These are phyloP conservation scores for Heliconius congener DNA, from an alignment of 1,140 invertebrate species.

Conservation along the genomic window DNA sequence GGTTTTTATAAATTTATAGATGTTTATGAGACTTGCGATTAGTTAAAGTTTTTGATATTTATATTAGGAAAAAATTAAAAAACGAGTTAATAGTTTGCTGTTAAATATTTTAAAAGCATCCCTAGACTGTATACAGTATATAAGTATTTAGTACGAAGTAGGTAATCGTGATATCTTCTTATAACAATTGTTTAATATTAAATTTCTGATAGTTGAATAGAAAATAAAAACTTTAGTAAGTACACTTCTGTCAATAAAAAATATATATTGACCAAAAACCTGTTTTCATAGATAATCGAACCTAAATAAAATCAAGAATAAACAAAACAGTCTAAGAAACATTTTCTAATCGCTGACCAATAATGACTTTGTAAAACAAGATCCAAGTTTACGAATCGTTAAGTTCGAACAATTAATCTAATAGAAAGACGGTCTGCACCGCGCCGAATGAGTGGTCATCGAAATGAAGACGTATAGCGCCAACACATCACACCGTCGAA, in stretches of 20 bases:
- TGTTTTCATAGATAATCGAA: too few species aligned
- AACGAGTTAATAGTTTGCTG: background rate
- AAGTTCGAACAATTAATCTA: background rate
- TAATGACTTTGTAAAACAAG: background rate
- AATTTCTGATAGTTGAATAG: background rate
- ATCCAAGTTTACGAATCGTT: slow-evolving; percentile 1
- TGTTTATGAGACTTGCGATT: background rate
- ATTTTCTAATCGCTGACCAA: background rate
- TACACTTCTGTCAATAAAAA: too few species aligned
- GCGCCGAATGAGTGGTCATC: slow-evolving; percentile 14
- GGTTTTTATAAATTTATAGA: background rate
- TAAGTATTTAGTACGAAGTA: background rate
- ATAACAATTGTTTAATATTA: background rate
- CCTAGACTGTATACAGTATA: too few species aligned
- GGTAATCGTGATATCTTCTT: background rate
- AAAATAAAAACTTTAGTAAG: too few species aligned
- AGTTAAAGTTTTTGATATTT: background rate
- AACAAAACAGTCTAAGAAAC: background rate
- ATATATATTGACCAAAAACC: too few species aligned
- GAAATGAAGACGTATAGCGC: slow-evolving; percentile 20
- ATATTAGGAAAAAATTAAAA: too few species aligned
- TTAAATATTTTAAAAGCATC: background rate
- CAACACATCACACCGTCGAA: slow-evolving; percentile 20
- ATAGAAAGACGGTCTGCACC: background rate
- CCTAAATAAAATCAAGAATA: background rate